Evolutionary conservation across 2,797 vertebrate genomes (phyloP), one percentile per base, ranked within the genome.

Genomic region (Pyrrhura leucotis): DNA sequence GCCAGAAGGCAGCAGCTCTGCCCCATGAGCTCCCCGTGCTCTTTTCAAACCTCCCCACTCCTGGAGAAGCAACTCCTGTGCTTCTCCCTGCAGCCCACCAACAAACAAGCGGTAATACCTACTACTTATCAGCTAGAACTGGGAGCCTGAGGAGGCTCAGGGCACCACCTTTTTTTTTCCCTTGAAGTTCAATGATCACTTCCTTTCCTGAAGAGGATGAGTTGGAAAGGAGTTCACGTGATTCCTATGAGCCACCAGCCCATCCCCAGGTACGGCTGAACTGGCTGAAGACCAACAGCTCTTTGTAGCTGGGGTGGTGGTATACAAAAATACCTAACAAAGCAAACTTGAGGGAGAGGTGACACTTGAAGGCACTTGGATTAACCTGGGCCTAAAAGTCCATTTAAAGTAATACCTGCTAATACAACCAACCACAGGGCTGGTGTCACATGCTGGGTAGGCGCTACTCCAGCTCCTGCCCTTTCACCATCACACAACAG

Each of bases 11-110:
- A 87, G 28, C 44, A 71, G 31, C 62, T 85, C 79, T 88, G 42
- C 10, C 65, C 45, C 35, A 15, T 2, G 15, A 47, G n/a, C 58
- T 69, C 48, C 47, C 80, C n/a, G 25, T 10, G 40, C 44, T 59
- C 25, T 50, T 63, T 44, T 62, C 62, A 66, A 72, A 75, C 12
- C 23, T 58, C 18, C 47, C 44, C 26, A 6, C 28, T 81, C 33
- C 51, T 28, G n/a, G 20, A 21, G 18, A 45, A 91, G 39, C n/a
- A 56, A 25, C 13, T 37, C 59, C 12, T 0, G 0, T 29, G 26
- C n/a, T 61, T 72, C 81, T 80, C 44, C 48, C 39, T 33, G 8
- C 26, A 83, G 44, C 15, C 22, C 25, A 50, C 7, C 59, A 10
- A 29, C 7, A 28, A 26, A 28, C 18, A 76, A 73, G 29, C 7